These are phyloP conservation scores for Actinia equina DNA, from an alignment of 64 coral and sea anemone species.

Conservation along the genomic window DNA sequence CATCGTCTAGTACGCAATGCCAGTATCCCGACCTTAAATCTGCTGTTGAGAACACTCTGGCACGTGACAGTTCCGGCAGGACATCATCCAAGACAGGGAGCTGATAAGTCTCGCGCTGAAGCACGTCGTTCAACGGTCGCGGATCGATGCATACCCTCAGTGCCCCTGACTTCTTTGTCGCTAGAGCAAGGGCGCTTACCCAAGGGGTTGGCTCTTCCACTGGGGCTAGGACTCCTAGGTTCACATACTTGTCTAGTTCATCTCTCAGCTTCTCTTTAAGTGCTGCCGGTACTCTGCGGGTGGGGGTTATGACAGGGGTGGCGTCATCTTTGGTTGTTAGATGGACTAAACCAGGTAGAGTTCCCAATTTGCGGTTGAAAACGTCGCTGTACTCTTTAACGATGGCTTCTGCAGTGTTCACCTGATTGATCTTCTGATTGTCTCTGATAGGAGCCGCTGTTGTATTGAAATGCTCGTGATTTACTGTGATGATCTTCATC, in stretches of 20 bases:
- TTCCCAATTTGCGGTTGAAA: constrained; percentile 6
- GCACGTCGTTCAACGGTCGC: constrained; percentile 21
- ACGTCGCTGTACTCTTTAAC: neutral
- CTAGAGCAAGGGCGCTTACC: constrained; percentile 30
- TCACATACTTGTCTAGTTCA: neutral
- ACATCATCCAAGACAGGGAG: constrained; percentile 44
- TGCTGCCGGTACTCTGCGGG: neutral
- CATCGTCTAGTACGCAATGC: constrained; percentile 43
- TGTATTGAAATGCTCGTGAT: constrained; percentile 14
- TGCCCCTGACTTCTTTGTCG: constrained; percentile 35
- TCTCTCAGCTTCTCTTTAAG: constrained; percentile 12
- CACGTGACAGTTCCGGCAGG: constrained; percentile 27
- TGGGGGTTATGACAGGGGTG: neutral
- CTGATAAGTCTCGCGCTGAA: constrained; percentile 4
- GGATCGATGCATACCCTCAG: constrained; percentile 28
- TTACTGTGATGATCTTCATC: constrained; percentile 35
- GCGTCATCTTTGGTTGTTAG: neutral
- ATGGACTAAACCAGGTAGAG: neutral
- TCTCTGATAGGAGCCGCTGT: neutral
- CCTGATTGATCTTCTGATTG: neutral
- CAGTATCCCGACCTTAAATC: constrained; percentile 32
- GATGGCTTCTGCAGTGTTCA: constrained; percentile 11
- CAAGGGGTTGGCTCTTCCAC: constrained; percentile 31
- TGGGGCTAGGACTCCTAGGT: constrained; percentile 16
- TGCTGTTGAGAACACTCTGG: constrained; percentile 28